Base-by-base conservation (phyloP, 2,888 invertebrate species). In the Palloptera scutellata region DNA sequence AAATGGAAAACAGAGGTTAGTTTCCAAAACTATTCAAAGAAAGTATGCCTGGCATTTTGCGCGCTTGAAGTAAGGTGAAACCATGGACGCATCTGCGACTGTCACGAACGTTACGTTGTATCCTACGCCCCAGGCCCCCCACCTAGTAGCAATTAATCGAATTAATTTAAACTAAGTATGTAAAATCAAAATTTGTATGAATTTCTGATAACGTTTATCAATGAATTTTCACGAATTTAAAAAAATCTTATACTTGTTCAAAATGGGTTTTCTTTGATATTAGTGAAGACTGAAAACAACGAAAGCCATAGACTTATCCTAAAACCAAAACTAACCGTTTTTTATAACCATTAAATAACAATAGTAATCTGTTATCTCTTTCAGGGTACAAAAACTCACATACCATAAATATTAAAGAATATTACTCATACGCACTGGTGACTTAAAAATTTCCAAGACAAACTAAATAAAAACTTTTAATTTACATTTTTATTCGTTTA, bases 111-210 rank as follows among this genome's bases (percentile, higher is more conserved):
- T n/a, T 42, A 20, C 40, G 55, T 15, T 42, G 20, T 59, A n/a
- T 54, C 13, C 52, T 48, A 12, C 19, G 30, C 41, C 17, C 51
- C 20, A 2, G 17, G 1, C 40, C 52, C 40, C 51, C 42, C 62
- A 42, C 30, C 43, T 30, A 15, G 55, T 48, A 63, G 57, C 63
- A 57, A 55, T 57, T 45, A 30, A 55, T 10, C 55, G 63, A 54
- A 63, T 55, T 45, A 63, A 63, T 20, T 11, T 54, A 62, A 62
- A 62, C 45, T 43, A 43, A 43, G 12, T 43, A 43, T 10, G 12
- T 43, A 43, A 43, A 43, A 43, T 10, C 12, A 43, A 43, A 43
- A 43, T 10, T 43, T 10, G 12, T 1, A 12, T 45, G 45, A 10
- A 10, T 45, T 1, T 45, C 1, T 12, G 1, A 45, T 45, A 13